phyloP scores from a whole-genome alignment of 2,888 invertebrate species.

The Aricia artaxerxes region DNA sequence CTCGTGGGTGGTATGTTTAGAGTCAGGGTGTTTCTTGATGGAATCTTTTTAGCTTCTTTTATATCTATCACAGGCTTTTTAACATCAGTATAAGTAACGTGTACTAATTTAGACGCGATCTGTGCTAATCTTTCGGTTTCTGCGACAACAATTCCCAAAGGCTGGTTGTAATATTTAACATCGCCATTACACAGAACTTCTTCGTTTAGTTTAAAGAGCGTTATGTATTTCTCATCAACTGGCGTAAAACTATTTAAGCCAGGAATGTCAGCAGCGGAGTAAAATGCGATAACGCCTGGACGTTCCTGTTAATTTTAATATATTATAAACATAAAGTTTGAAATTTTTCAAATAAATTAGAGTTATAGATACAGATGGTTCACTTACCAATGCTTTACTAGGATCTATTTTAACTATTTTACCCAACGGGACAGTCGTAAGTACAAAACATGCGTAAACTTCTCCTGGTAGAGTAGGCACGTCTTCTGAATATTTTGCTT shows the following conservation, averaged over 20 bases:
- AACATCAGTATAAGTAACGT: slow-evolving; percentile 71
- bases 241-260: slow-evolving; percentile 82
- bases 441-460: slow-evolving; percentile 83
- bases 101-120: slow-evolving; percentile 78
- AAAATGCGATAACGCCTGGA: slow-evolving; percentile 82
- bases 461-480: slow-evolving; percentile 79
- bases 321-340: neutral
- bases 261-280: slow-evolving; percentile 83
- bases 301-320: slow-evolving; percentile 66
- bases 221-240: slow-evolving; percentile 35
- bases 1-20: slow-evolving; percentile 27
- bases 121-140: slow-evolving; percentile 74
- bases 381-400: slow-evolving; percentile 81
- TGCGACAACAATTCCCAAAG: slow-evolving; percentile 77
- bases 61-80: slow-evolving; percentile 54
- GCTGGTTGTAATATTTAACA: slow-evolving; percentile 56
- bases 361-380: neutral
- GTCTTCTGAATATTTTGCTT: slow-evolving; percentile 84
- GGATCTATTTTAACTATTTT: slow-evolving; percentile 80
- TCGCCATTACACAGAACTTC: slow-evolving; percentile 61
- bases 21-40: slow-evolving; percentile 44
- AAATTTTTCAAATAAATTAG: neutral
- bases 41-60: slow-evolving; percentile 47
- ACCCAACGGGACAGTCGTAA: slow-evolving; percentile 72
- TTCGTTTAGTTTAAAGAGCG: slow-evolving; percentile 52